A percentile compares a stretch with the other conserved stretches of the same genome.
These are phyloP conservation scores for Eospalax fontanierii DNA, from an alignment of 2,797 vertebrate species.

Conservation along the genomic window DNA sequence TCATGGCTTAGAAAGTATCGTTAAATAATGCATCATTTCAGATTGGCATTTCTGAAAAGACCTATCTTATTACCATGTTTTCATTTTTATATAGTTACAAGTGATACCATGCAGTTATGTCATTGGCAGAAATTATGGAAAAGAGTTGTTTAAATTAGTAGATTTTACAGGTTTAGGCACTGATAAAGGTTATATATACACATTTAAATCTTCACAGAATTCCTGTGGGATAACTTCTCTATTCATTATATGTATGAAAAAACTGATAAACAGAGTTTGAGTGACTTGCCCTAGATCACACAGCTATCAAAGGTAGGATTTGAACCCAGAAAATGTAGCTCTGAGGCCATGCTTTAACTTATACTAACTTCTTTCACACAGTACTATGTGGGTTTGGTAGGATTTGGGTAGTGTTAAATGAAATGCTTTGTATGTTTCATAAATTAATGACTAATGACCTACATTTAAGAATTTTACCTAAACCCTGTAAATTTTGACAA, in stretches of 20 bases:
- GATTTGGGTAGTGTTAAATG: conserved; percentile 36
- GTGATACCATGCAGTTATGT: conserved; percentile 24
- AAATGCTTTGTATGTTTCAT: conserved; percentile 21
- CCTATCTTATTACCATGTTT: not conserved
- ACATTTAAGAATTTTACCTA: conserved; percentile 20
- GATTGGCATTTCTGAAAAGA: conserved; percentile 17
- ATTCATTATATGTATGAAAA: not conserved
- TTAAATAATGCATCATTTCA: conserved; percentile 6
- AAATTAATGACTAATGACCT: not conserved
- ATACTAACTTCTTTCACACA: not conserved
- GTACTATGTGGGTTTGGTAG: not conserved
- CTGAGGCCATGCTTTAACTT: not conserved
- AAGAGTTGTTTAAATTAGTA: conserved; percentile 42
- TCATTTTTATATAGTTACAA: conserved; percentile 54
- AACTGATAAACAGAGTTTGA: not conserved
- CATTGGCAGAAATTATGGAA: conserved; percentile 32
- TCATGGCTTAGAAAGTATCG: not conserved
- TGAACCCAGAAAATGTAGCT: not conserved
- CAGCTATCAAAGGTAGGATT: not conserved
- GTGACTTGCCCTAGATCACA: not conserved
- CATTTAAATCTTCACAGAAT: not conserved
- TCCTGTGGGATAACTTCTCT: not conserved
- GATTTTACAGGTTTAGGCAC: conserved; percentile 5
- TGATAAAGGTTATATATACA: not conserved
- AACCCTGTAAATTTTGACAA: conserved; percentile 44